Conservation (phyloP, 1,140 invertebrate species). For the Drosophila neocordata region DNA sequence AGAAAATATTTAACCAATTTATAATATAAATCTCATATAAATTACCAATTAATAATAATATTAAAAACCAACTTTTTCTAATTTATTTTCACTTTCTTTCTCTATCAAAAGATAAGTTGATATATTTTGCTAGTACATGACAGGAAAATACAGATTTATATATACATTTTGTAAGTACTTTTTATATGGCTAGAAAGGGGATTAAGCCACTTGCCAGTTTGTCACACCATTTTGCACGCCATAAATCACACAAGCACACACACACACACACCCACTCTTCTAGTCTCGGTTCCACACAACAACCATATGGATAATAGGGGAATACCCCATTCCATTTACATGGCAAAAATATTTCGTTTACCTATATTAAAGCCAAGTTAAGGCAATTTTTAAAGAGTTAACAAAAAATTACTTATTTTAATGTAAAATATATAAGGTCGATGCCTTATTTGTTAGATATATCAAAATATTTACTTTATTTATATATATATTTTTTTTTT, state of each 20-base stretch:
- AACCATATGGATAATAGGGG: constrained; percentile 9
- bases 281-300: neutral
- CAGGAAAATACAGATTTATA: constrained; percentile 3
- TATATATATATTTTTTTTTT: neutral
- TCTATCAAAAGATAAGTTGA: too few relatives aligned
- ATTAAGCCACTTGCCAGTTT: constrained; percentile 57
- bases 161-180: neutral
- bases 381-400: neutral
- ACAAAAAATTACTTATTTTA: too few relatives aligned
- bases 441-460: neutral
- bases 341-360: neutral
- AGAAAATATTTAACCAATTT: too few relatives aligned
- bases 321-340: neutral
- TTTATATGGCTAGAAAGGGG: neutral
- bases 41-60: too few relatives aligned
- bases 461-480: neutral
- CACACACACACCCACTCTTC: constrained; percentile 31
- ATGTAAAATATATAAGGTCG: neutral
- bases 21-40: too few relatives aligned
- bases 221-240: constrained; percentile 62
- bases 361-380: neutral
- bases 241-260: constrained; percentile 50
- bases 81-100: too few relatives aligned
- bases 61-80: too few relatives aligned
- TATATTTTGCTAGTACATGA: neutral